phyloP scores from a whole-genome alignment of 2,888 invertebrate genomes.

The Panopea generosa region DNA sequence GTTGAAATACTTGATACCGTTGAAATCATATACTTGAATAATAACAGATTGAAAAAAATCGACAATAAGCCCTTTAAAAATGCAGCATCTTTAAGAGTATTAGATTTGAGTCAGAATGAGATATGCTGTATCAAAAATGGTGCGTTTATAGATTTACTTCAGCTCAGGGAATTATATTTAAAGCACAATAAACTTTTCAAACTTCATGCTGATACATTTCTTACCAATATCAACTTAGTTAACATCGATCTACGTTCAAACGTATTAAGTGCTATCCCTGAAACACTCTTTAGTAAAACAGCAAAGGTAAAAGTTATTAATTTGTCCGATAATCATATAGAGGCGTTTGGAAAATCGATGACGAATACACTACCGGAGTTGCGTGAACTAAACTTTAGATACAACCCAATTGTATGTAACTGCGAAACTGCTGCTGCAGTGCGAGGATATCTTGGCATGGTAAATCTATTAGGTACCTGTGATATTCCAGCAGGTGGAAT shows the following conservation, averaged over 20 bases:
- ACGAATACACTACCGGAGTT: constrained; percentile 14
- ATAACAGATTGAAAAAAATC: constrained; percentile 16
- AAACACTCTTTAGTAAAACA: constrained; percentile 17
- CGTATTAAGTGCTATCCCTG: constrained; percentile 26
- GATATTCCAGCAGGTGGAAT: too few relatives aligned
- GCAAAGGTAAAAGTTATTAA: constrained; percentile 18
- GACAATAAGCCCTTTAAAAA: constrained; percentile 9
- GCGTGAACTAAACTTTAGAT: constrained; percentile 18
- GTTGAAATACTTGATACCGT: constrained; percentile 11
- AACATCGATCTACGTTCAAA: constrained; percentile 38
- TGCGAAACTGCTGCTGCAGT: constrained; percentile 18
- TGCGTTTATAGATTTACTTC: constrained; percentile 24
- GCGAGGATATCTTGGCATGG: constrained; percentile 7
- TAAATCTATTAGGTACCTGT: too few relatives aligned
- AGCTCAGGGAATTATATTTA: constrained; percentile 22
- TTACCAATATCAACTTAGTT: constrained; percentile 15
- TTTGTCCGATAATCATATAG: constrained; percentile 31
- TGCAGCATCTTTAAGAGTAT: constrained; percentile 4
- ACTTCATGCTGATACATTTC: constrained; percentile 20
- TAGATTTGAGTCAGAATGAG: constrained; percentile 36
- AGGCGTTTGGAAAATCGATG: too few relatives aligned
- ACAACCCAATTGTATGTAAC: constrained; percentile 36
- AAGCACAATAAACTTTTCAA: constrained; percentile 28
- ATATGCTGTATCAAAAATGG: constrained; percentile 14
- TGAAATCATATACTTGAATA: constrained; percentile 11